Evolutionary conservation across 2,113 vertebrate species (phyloP), one percentile per base, ranked within the genome.

Genomic region (Montifringilla adamsi): DNA sequence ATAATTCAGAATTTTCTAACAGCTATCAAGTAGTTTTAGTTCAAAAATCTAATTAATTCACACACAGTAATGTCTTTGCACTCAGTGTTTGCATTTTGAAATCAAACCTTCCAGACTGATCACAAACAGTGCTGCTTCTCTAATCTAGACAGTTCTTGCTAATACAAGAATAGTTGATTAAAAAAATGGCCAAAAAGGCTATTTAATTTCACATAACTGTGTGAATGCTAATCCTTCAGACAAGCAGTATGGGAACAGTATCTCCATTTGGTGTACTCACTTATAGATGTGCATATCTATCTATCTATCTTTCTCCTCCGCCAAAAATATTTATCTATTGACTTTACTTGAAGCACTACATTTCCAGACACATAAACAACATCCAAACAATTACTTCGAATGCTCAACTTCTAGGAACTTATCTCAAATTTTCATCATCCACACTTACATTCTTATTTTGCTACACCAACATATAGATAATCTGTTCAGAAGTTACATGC

Each of bases 201-300:
- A 9, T 44, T 82, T 31, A 33, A 55, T 84, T 84, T 66, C 60
- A 44, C 15, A 17, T 6, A 85, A 30, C 12, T 52, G 18, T 9
- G 15, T 23, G 20, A 58, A 8, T 11, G 15, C 7, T 72, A 82
- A 75, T 70, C 19, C 39, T 64, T 30, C 35, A 79, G 30, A 62
- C 17, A 39, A 39, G 59, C 59, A 60, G 35, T 37, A 28, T 10
- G 12, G 11, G 17, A 39, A 62, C 26, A 39, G 6, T 17, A 58
- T 58, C 39, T 68, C 53, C 12, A 55, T 52, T 69, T 73, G 28
- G 18, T 15, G 7, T 33, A 63, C 15, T 39, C 30, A 46, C 5
- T 56, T 39, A 49, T 0, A n/a, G 9, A 46, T 7, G 4, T 18
- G 30, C 23, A 12, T 3, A 20, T 27, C 5, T 3, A 20, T 27